phyloP scores from a whole-genome alignment of 2,113 vertebrate genomes.

The Nettapus auritus region DNA sequence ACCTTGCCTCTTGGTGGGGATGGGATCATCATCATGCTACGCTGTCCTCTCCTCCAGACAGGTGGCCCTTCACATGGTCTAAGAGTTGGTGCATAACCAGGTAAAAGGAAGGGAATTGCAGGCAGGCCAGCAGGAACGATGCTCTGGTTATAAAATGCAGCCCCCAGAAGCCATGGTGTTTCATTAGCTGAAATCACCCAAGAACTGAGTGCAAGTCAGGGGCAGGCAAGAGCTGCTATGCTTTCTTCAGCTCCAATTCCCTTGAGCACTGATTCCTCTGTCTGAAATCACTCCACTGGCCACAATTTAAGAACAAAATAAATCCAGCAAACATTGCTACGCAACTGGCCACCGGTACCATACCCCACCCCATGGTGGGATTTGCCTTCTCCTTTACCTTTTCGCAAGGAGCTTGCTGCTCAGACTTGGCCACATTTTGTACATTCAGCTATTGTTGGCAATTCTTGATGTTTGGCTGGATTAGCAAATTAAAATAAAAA shows the following conservation, averaged over 20 bases:
- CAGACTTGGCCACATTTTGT: slow-evolving; percentile 19
- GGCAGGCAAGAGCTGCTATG: not conserved
- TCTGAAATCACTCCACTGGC: not conserved
- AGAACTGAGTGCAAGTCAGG: not conserved
- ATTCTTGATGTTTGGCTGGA: slow-evolving; percentile 1
- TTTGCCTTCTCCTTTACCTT: slow-evolving; percentile 31
- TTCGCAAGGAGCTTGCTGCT: slow-evolving; percentile 6
- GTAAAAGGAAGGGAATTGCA: not conserved
- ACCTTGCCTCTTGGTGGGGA: not conserved
- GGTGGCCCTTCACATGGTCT: not conserved
- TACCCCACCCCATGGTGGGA: not conserved
- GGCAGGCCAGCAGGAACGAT: not conserved
- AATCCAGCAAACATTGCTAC: slow-evolving; percentile 50
- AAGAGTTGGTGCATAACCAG: not conserved
- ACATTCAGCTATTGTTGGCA: not conserved
- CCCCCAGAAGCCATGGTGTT: not conserved
- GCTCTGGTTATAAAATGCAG: slow-evolving; percentile 22
- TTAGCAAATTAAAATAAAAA: not conserved
- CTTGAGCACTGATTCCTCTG: not conserved
- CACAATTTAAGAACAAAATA: slow-evolving; percentile 35
- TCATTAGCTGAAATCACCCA: not conserved
- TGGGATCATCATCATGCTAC: not conserved
- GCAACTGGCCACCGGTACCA: slow-evolving; percentile 34
- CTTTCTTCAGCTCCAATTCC: not conserved
- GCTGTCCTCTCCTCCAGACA: not conserved